A percentile compares a stretch with the other conserved stretches of the same genome.
Evolutionary conservation across 30 jellyfish, hydroid and myxozoan genomes (phyloP).

Genomic region (Hydractinia echinata): DNA sequence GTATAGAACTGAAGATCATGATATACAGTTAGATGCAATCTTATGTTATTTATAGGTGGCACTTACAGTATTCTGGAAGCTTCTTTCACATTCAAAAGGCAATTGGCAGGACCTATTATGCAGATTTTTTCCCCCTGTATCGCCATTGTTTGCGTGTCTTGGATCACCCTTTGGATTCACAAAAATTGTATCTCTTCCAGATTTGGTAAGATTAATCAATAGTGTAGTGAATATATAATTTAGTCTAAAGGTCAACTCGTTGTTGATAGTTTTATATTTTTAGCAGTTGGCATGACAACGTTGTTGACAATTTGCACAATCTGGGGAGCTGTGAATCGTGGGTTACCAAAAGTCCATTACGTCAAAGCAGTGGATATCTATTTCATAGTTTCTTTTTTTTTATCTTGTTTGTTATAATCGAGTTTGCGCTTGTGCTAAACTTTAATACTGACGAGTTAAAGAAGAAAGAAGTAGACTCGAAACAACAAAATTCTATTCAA

Average conservation of each 20-base stretch:
- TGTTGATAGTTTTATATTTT: not conserved
- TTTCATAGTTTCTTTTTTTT: conserved; percentile 76
- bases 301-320: conserved; percentile 77
- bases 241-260: not conserved
- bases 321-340: conserved; percentile 80
- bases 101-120: conserved; percentile 45
- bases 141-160: conserved; percentile 78
- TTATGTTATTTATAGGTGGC: conserved; percentile 31
- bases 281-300: conserved; percentile 79
- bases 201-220: conserved; percentile 45
- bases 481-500: not conserved
- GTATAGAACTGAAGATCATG: too few relatives aligned
- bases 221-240: not conserved
- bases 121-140: conserved; percentile 65
- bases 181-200: conserved; percentile 78
- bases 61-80: conserved; percentile 49
- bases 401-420: conserved; percentile 60
- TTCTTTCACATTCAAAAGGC: conserved; percentile 58
- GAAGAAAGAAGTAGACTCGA: conserved; percentile 8
- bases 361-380: conserved; percentile 79
- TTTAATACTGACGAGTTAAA: conserved; percentile 19
- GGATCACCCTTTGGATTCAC: conserved; percentile 89
- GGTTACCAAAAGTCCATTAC: conserved; percentile 72
- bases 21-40: not conserved
- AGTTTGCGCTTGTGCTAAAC: conserved; percentile 63